Conservation (phyloP, 2,113 vertebrate species). For the Sterna hirundo region DNA sequence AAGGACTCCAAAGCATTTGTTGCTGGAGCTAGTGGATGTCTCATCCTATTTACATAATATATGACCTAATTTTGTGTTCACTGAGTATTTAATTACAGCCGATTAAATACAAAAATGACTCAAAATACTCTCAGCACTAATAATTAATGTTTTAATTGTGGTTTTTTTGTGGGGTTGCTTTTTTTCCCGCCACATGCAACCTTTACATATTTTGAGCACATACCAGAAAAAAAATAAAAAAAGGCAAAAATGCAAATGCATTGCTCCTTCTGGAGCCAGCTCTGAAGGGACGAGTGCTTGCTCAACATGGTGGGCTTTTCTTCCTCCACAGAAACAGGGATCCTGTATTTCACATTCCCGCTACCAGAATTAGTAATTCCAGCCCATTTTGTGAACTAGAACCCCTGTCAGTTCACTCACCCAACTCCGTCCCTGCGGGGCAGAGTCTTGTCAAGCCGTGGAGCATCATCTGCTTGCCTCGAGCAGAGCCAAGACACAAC, state of each 20-base stretch:
- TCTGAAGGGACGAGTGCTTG: background rate
- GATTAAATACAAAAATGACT: constrained; percentile 59
- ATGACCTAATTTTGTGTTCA: constrained; percentile 68
- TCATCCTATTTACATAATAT: constrained; percentile 70
- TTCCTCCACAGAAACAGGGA: background rate
- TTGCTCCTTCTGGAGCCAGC: background rate
- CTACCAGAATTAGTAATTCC: background rate
- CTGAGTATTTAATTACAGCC: constrained; percentile 65
- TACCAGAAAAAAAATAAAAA: background rate
- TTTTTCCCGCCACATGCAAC: background rate
- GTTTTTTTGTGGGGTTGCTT: background rate
- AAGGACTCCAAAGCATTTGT: constrained; percentile 29
- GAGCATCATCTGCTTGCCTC: constrained; percentile 26
- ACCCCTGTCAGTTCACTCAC: background rate
- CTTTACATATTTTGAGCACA: background rate
- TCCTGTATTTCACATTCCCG: background rate
- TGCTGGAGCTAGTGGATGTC: constrained; percentile 54
- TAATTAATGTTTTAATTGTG: constrained; percentile 56
- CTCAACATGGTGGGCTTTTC: background rate
- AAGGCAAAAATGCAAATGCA: background rate
- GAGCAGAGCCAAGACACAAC: background rate
- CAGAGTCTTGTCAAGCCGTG: background rate
- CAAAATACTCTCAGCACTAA: constrained; percentile 60
- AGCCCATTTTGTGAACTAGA: constrained; percentile 1
- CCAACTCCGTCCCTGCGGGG: background rate